Evolutionary conservation across 1,140 invertebrate genomes (phyloP).

Genomic region (Sweltsa coloradensis): DNA sequence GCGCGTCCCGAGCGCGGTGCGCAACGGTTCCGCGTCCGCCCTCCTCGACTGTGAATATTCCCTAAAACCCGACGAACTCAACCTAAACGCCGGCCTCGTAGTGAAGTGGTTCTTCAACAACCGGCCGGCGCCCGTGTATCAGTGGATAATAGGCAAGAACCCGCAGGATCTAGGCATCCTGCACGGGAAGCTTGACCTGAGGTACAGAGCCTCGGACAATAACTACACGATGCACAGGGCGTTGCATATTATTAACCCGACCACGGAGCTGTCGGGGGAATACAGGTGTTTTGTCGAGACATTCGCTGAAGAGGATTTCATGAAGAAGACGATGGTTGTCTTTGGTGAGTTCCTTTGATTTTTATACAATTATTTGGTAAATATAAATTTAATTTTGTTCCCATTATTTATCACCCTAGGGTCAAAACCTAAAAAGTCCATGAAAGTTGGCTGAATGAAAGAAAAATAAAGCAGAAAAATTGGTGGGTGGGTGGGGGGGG

Average conservation of each 20-base stretch:
- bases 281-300: slow-evolving; percentile 61
- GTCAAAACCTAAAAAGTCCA: no score
- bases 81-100: slow-evolving; percentile 41
- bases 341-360: slow-evolving; percentile 61
- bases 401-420: no score
- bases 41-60: slow-evolving; percentile 65
- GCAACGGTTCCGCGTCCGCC: slow-evolving; percentile 51
- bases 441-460: no score
- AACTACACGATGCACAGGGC: slow-evolving; percentile 46
- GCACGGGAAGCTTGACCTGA: slow-evolving; percentile 46
- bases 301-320: slow-evolving; percentile 47
- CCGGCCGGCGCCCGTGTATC: slow-evolving; percentile 51
- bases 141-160: slow-evolving; percentile 55
- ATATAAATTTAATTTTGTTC: no score
- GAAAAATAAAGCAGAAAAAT: no score
- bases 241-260: slow-evolving; percentile 48
- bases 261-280: slow-evolving; percentile 53
- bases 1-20: slow-evolving; percentile 50
- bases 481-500: no score
- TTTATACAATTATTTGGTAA: no score
- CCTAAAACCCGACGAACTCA: slow-evolving; percentile 34
- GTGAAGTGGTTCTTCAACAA: slow-evolving; percentile 70
- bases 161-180: slow-evolving; percentile 48
- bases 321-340: slow-evolving; percentile 52
- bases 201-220: slow-evolving; percentile 42